phyloP scores from a whole-genome alignment of 2,888 invertebrate species.

The Eilema caniola region DNA sequence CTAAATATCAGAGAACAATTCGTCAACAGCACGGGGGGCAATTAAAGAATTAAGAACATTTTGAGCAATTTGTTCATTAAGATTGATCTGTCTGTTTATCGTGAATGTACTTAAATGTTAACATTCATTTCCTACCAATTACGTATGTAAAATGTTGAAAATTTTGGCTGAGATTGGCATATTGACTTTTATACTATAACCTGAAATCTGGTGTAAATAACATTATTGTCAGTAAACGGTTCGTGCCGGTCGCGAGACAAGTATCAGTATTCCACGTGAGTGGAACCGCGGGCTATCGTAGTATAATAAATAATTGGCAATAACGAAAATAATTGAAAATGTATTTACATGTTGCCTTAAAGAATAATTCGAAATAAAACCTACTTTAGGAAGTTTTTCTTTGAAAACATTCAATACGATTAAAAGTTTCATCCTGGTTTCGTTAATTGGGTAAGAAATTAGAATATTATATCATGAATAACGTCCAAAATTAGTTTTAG shows the following conservation, averaged over 20 bases:
- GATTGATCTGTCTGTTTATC: too few species aligned
- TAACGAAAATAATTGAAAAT: not conserved
- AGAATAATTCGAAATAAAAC: not conserved
- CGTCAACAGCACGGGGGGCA: too few species aligned
- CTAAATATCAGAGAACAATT: too few species aligned
- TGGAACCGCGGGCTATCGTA: not conserved
- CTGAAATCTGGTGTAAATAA: not conserved
- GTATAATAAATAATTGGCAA: not conserved
- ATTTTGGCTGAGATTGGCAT: too few species aligned
- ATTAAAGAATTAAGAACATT: too few species aligned
- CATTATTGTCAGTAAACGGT: too few species aligned
- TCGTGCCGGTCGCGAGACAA: not conserved
- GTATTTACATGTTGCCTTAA: not conserved
- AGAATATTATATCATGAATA: constrained; percentile 37
- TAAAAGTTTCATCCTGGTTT: constrained; percentile 20
- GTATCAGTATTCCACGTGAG: not conserved
- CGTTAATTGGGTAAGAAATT: constrained; percentile 40
- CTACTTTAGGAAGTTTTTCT: constrained; percentile 1
- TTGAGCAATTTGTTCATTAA: too few species aligned
- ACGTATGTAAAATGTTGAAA: not conserved
- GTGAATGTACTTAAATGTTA: too few species aligned
- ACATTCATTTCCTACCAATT: too few species aligned
- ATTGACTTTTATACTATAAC: not conserved
- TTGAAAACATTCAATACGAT: constrained; percentile 15
- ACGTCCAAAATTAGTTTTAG: constrained; percentile 44